Conservation (phyloP, 92 coral and sea anemone genomes). For the Diadumene lineata region DNA sequence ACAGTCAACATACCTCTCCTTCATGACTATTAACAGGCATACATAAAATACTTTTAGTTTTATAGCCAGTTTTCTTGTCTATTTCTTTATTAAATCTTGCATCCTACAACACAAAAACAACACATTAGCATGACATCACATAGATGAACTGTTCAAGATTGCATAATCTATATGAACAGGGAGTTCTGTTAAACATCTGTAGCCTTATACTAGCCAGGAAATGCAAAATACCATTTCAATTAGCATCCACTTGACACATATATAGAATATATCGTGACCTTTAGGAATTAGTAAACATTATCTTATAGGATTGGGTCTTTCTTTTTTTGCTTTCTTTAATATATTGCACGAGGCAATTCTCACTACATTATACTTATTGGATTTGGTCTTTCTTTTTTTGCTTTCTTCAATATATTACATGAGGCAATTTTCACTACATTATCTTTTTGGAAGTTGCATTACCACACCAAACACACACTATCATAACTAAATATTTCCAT, state of each 20-base stretch:
- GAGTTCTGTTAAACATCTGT: constrained; percentile 3
- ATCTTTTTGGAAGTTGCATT: too few species aligned
- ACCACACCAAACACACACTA: too few species aligned
- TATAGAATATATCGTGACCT: not conserved
- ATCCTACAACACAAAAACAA: constrained; percentile 63
- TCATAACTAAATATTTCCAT: too few species aligned
- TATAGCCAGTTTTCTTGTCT: constrained; percentile 95
- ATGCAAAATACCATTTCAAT: not conserved
- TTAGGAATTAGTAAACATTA: not conserved
- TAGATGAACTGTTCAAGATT: not conserved
- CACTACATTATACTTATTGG: too few species aligned
- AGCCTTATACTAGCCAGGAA: not conserved
- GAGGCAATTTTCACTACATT: too few species aligned
- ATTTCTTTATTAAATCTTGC: constrained; percentile 96
- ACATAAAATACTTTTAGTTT: constrained; percentile 94
- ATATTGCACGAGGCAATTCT: too few species aligned
- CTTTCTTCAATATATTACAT: too few species aligned
- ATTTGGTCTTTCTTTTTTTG: too few species aligned
- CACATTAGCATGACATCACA: constrained; percentile 3
- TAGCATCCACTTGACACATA: constrained; percentile 3
- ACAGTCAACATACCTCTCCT: constrained; percentile 62
- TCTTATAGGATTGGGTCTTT: too few species aligned
- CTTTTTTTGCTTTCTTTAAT: too few species aligned
- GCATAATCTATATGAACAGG: too few species aligned
- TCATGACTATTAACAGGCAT: constrained; percentile 88